A percentile compares a stretch with the other conserved stretches of the same genome.
These are phyloP conservation scores for Lasiurus cinereus DNA, from an alignment of 2,113 vertebrate genomes.

Conservation along the genomic window DNA sequence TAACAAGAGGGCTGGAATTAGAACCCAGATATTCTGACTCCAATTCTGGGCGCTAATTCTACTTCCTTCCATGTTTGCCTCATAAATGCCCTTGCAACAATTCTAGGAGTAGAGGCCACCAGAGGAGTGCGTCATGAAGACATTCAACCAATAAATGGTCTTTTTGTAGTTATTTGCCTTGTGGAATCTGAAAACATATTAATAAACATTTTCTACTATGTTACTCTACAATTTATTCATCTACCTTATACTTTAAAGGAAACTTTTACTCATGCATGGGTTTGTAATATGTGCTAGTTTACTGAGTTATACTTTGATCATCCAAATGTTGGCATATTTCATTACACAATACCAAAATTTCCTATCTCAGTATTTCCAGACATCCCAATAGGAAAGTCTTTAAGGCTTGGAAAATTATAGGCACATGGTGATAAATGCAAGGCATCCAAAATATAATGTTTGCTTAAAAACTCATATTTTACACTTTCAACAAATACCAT, in stretches of 20 bases:
- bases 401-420: not conserved
- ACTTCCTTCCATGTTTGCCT: not conserved
- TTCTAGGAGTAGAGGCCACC: not conserved
- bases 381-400: not conserved
- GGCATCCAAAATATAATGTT: not conserved
- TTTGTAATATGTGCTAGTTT: not conserved
- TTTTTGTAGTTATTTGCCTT: not conserved
- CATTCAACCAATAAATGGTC: not conserved
- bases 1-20: not conserved
- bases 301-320: not conserved
- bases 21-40: not conserved
- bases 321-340: not conserved
- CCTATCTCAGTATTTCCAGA: not conserved
- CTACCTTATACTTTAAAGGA: not conserved
- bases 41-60: not conserved
- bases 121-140: not conserved
- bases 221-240: not conserved
- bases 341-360: not conserved
- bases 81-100: not conserved
- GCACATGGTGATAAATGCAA: not conserved
- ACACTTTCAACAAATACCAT: not conserved
- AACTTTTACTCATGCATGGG: not conserved
- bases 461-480: constrained; percentile 20
- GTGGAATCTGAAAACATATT: not conserved
- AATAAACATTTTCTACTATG: not conserved